Base-by-base conservation (phyloP, 2,113 vertebrate genomes). In the Alligator sinensis region DNA sequence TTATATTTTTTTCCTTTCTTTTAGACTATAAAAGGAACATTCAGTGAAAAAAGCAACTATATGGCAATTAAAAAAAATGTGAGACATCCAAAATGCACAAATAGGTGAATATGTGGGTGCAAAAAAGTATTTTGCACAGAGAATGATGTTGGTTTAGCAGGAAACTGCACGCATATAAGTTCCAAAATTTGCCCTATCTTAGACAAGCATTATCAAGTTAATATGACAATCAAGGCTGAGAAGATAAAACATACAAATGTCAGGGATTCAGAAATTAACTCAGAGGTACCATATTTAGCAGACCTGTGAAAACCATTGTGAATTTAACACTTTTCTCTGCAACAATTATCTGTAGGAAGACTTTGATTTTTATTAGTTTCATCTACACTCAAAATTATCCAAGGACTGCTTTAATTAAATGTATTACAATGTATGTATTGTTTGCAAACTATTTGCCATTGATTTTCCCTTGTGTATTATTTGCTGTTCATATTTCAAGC, bases 251-350 rank as follows among this genome's bases (percentile, higher is more conserved):
- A 60, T 2, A 77, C 82, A 74, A 64, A 72, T 80, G 77, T 0
- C 87, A 76, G 77, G 83, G 96, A 95, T 95, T 95, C 2, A 95
- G 95, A 96, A 92, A 87, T 66, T 89, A 93, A 95, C 94, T 92
- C 94, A 77, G 80, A 95, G 75, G 72, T 47, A 47, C 47, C 81
- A 75, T 75, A 92, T 93, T 94, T 74, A 68, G 8, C 86, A 30
- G 74, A 91, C 61, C 11, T 77, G 16, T 60, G 22, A 87, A 70
- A 57, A 34, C 83, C 90, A 60, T 28, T 84, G 87, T 84, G 75
- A 90, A 84, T 57, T 66, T 38, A 16, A 30, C 17, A 78, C 15
- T 75, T 86, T 85, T 79, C 59, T 21, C 88, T 80, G 75, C 76
- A 77, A 89, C 61, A 96, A 89, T 3, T 94, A 30, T 5, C 60